Conservation (phyloP, 1,140 invertebrate genomes). For the Caenorhabditis brenneri region DNA sequence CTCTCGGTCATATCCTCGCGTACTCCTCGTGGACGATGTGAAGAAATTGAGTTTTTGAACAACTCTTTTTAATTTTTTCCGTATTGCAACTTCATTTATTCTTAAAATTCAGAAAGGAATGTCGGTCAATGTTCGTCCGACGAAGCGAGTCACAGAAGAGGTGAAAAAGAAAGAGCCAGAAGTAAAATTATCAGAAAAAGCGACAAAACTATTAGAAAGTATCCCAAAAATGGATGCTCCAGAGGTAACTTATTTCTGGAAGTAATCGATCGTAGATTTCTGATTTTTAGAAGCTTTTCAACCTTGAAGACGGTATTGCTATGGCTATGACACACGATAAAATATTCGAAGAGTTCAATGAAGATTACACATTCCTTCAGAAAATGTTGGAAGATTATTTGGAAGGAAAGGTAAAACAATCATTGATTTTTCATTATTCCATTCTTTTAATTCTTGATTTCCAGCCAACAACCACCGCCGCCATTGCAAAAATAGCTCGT, state of each 20-base stretch:
- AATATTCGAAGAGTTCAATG: background rate
- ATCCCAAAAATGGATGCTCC: background rate
- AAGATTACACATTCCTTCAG: background rate
- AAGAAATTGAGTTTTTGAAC: no score
- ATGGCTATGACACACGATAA: background rate
- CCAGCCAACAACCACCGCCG: background rate
- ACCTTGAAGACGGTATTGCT: background rate
- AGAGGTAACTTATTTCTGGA: background rate
- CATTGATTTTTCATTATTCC: no score
- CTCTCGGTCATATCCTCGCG: no score
- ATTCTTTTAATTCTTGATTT: no score
- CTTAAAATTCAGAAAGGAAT: no score
- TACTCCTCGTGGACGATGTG: no score
- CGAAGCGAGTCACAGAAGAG: background rate
- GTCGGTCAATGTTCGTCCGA: background rate
- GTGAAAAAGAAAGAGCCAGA: conserved; percentile 22
- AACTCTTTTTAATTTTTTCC: no score
- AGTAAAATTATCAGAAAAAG: background rate
- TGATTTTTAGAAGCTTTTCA: background rate
- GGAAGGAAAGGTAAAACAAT: background rate
- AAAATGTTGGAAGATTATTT: background rate
- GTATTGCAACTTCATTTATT: no score
- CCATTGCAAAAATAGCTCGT: background rate
- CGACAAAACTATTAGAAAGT: background rate
- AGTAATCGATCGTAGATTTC: background rate